Evolutionary conservation across 2,797 vertebrate genomes (phyloP).

Genomic region (Eospalax fontanierii): DNA sequence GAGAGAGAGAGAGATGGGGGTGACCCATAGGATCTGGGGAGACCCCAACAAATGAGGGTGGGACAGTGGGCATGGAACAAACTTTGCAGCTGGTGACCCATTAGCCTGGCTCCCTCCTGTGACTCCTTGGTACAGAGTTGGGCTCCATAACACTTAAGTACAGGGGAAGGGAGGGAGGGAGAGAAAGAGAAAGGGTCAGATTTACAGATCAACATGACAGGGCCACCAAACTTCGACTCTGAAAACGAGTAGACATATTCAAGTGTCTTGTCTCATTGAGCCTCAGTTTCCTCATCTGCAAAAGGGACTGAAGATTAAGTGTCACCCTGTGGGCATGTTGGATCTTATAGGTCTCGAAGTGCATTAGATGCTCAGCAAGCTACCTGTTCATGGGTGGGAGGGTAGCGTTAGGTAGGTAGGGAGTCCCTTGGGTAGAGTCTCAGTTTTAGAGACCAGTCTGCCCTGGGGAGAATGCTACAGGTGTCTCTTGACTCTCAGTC

Average conservation of each 20-base stretch:
- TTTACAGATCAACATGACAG: neutral
- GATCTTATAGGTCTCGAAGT: neutral
- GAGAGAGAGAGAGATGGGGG: neutral
- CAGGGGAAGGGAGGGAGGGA: neutral
- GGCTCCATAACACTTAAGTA: neutral
- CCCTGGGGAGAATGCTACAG: neutral
- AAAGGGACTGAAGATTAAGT: neutral
- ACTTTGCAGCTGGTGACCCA: neutral
- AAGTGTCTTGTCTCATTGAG: neutral
- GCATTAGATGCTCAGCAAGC: neutral
- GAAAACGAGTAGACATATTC: neutral
- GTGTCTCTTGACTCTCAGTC: neutral
- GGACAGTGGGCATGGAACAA: neutral
- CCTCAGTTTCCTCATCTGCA: conserved; percentile 37
- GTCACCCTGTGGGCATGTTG: neutral
- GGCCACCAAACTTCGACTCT: neutral
- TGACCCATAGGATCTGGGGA: neutral
- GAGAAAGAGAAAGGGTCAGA: neutral
- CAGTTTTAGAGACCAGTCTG: neutral
- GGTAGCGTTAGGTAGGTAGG: neutral
- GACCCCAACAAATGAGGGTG: neutral
- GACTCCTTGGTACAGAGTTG: neutral
- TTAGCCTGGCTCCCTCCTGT: neutral
- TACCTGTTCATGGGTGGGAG: neutral
- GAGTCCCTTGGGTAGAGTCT: neutral